Evolutionary conservation across 1,140 invertebrate species (phyloP).

Genomic region (Eubasilissa regina): DNA sequence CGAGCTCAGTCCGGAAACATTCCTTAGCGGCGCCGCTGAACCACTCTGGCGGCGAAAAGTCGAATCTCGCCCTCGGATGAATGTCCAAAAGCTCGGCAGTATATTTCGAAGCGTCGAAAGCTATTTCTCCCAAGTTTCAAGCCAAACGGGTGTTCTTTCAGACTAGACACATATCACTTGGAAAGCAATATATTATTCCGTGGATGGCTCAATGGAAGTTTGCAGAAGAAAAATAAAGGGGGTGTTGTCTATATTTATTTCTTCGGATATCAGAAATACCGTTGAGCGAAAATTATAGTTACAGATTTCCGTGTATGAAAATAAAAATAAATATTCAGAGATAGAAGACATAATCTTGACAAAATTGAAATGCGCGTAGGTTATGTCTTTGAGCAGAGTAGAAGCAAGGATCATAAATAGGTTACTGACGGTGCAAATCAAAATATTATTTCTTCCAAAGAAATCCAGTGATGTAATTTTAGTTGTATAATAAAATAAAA

Average conservation of each 20-base stretch:
- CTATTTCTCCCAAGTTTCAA: conserved; percentile 41
- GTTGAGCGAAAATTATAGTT: no score
- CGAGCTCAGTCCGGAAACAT: conserved; percentile 5
- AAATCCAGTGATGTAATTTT: no score
- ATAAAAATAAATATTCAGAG: no score
- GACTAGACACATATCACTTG: conserved; percentile 29
- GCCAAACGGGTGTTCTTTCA: conserved; percentile 37
- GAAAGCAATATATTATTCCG: conserved; percentile 35
- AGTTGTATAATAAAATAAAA: no score
- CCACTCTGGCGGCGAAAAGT: conserved; percentile 33
- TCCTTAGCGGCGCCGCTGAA: conserved; percentile 24
- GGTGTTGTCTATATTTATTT: not conserved
- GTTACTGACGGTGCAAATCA: no score
- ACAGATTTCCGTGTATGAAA: no score
- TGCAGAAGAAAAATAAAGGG: not conserved
- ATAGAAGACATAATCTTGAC: no score
- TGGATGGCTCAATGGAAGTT: conserved; percentile 27
- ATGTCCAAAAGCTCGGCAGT: conserved; percentile 25
- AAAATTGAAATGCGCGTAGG: no score
- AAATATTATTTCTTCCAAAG: no score
- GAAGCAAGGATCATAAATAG: no score
- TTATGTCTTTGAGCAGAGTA: no score
- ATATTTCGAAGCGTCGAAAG: conserved; percentile 42
- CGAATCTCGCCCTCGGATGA: conserved; percentile 12
- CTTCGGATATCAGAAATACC: no score